Evolutionary conservation across 2,888 invertebrate species (phyloP).

Genomic region (Zootermopsis nevadensis): DNA sequence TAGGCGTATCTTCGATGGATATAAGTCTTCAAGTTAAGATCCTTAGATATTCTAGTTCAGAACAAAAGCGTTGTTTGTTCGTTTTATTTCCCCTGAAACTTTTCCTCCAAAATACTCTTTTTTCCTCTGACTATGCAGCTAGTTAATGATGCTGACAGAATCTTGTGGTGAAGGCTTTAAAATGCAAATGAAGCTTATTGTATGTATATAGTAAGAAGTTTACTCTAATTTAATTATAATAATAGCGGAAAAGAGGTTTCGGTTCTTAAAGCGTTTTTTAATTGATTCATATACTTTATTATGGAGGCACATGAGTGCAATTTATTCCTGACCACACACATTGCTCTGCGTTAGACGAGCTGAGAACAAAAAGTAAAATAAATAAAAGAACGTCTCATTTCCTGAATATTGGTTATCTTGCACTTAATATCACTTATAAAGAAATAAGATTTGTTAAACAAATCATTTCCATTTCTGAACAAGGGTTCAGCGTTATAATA

Average conservation of each 20-base stretch:
- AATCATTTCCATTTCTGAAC: too few species aligned
- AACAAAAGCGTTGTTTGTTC: background rate
- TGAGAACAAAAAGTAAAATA: background rate
- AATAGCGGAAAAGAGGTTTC: conserved; percentile 23
- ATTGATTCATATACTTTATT: conserved; percentile 34
- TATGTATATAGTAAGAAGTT: conserved; percentile 5
- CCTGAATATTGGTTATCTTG: background rate
- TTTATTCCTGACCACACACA: conserved; percentile 33
- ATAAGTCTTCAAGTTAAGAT: too few species aligned
- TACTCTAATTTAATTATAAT: conserved; percentile 38
- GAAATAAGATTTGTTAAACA: too few species aligned
- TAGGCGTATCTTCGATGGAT: too few species aligned
- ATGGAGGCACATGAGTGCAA: conserved; percentile 4
- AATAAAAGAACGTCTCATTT: background rate
- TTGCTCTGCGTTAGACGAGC: conserved; percentile 1
- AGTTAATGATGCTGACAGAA: conserved; percentile 16
- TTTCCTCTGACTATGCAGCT: background rate
- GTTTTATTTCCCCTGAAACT: background rate
- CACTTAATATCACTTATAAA: background rate
- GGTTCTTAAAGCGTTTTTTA: conserved; percentile 37
- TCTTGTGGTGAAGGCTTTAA: conserved; percentile 22
- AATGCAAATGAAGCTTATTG: conserved; percentile 19
- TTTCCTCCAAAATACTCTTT: background rate
- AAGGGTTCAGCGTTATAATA: too few species aligned
- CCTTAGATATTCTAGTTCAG: background rate